Conservation (phyloP, 2,797 vertebrate genomes). For the Emydoidea blandingii region DNA sequence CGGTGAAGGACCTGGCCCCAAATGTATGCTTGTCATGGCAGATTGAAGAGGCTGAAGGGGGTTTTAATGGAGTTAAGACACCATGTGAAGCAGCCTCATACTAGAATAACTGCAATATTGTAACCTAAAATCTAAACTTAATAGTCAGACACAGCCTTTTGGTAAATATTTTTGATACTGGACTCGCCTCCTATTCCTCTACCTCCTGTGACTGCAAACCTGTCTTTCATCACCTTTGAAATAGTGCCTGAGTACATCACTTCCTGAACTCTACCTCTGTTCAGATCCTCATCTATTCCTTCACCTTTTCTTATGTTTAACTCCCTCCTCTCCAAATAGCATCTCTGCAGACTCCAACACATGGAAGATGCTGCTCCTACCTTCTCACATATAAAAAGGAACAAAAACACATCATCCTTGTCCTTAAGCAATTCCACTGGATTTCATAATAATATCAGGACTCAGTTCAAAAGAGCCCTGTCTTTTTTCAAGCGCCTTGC, state of each 20-base stretch:
- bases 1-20: background rate
- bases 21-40: background rate
- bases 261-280: background rate
- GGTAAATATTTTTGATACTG: background rate
- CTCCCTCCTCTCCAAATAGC: background rate
- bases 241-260: background rate
- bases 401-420: background rate
- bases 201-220: background rate
- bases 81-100: background rate
- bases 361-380: fast-evolving
- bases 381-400: background rate
- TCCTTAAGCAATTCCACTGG: background rate
- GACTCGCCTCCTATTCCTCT: background rate
- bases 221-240: background rate
- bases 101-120: background rate
- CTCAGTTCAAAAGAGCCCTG: background rate
- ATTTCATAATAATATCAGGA: background rate
- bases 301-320: background rate
- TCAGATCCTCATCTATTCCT: background rate
- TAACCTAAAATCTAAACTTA: background rate
- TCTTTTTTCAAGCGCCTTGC: background rate
- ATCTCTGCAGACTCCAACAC: background rate
- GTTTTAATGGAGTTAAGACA: background rate
- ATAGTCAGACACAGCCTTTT: background rate
- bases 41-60: background rate